Percentiles rank a stretch among this genome's conserved stretches.
Evolutionary conservation across 2,888 invertebrate species (phyloP).

Genomic region (Aquatica leii): DNA sequence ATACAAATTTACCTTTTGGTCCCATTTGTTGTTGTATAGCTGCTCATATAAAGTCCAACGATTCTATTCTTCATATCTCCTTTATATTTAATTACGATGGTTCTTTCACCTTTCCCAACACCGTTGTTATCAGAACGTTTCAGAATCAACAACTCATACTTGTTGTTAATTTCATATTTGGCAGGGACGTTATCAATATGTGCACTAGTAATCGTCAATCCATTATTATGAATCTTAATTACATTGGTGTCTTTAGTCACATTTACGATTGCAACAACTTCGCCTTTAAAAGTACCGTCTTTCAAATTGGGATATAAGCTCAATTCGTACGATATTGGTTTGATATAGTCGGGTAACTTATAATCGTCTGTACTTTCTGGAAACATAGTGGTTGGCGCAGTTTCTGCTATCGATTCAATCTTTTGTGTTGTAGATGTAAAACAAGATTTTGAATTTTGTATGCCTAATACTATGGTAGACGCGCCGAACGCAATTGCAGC

Average conservation of each 20-base stretch:
- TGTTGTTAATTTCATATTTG: constrained; percentile 41
- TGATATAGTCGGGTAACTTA: constrained; percentile 66
- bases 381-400: constrained; percentile 19
- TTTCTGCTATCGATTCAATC: too few species aligned
- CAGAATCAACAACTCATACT: constrained; percentile 50
- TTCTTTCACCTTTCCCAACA: constrained; percentile 57
- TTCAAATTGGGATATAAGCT: constrained; percentile 71
- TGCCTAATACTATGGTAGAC: constrained; percentile 65
- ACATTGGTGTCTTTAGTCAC: constrained; percentile 59
- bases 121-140: constrained; percentile 39
- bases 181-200: constrained; percentile 46
- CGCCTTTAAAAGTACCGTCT: constrained; percentile 66
- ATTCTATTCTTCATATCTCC: constrained; percentile 73
- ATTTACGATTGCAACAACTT: constrained; percentile 62
- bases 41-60: constrained; percentile 77
- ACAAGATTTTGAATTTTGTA: too few species aligned
- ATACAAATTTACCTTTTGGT: constrained; percentile 60
- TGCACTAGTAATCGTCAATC: constrained; percentile 64
- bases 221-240: constrained; percentile 70
- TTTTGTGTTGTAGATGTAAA: constrained; percentile 28
- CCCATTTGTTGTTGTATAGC: constrained; percentile 62
- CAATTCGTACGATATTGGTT: constrained; percentile 74
- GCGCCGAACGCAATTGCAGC: constrained; percentile 61
- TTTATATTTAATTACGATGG: constrained; percentile 67
- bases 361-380: constrained; percentile 53